Conservation (phyloP, 2,888 invertebrate genomes). For the Crioceris asparagi region DNA sequence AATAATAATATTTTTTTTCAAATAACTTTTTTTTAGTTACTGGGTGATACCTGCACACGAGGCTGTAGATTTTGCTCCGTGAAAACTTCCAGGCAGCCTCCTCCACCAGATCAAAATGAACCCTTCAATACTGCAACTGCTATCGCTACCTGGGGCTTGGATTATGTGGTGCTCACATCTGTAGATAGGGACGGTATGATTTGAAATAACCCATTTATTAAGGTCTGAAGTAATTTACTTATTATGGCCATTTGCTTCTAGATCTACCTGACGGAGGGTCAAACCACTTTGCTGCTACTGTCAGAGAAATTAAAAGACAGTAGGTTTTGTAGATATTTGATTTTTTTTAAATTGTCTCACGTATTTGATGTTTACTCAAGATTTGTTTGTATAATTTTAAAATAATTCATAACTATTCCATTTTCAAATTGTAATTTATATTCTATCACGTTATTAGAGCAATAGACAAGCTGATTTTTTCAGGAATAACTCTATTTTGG, state of each 20-base stretch:
- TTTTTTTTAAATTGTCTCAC: no score
- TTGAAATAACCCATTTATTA: constrained; percentile 2
- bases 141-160: constrained; percentile 87
- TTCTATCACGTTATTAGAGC: neutral
- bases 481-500: constrained; percentile 73
- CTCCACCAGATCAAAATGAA: constrained; percentile 80
- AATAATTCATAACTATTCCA: neutral
- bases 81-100: constrained; percentile 86
- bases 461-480: constrained; percentile 17
- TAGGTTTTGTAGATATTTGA: no score
- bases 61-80: constrained; percentile 98
- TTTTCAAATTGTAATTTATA: neutral
- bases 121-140: constrained; percentile 89
- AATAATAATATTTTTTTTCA: no score
- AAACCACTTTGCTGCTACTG: constrained; percentile 86
- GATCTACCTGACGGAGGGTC: constrained; percentile 93
- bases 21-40: constrained; percentile 50
- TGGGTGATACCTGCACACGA: constrained; percentile 98
- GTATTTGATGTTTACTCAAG: neutral
- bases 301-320: constrained; percentile 72
- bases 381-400: neutral
- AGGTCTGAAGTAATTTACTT: constrained; percentile 5
- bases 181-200: constrained; percentile 91
- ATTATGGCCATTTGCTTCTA: constrained; percentile 30
- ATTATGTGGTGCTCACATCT: constrained; percentile 95